phyloP scores from a whole-genome alignment of 2,797 vertebrate species.

The Sebastes trivittatus region DNA sequence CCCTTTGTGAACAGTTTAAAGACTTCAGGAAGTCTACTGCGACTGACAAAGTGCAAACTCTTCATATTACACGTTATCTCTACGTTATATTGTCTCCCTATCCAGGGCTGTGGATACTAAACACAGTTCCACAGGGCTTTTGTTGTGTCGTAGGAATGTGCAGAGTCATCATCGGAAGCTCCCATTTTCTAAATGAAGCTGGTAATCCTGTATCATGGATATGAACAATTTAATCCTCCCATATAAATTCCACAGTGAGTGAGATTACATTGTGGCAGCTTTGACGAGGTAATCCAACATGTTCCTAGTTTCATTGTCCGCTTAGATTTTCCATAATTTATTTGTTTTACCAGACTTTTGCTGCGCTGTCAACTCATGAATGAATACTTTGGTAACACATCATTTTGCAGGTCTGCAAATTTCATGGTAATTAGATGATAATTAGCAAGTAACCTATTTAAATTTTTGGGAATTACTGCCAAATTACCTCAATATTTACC shows the following conservation, averaged over 20 bases:
- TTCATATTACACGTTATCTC: no score
- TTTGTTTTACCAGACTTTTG: not conserved
- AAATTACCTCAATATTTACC: no score
- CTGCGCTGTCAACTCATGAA: no score
- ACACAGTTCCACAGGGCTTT: not conserved
- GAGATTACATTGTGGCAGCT: not conserved
- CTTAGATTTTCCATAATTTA: not conserved
- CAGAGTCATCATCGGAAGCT: not conserved
- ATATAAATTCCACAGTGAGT: not conserved
- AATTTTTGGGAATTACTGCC: no score
- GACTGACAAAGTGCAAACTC: not conserved
- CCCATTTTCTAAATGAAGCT: slow-evolving; percentile 37
- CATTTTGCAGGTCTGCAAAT: no score
- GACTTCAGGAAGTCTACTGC: not conserved
- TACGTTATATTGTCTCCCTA: no score
- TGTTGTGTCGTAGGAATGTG: not conserved
- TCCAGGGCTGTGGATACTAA: not conserved
- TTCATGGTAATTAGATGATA: no score
- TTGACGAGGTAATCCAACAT: not conserved
- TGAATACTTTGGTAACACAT: no score
- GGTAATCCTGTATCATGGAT: slow-evolving; percentile 30
- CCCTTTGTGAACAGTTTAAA: not conserved
- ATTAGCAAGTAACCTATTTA: no score
- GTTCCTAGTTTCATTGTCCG: not conserved
- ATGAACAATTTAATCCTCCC: slow-evolving; percentile 19